Conservation (phyloP, 2,888 invertebrate genomes). For the Athripsodes cinereus region DNA sequence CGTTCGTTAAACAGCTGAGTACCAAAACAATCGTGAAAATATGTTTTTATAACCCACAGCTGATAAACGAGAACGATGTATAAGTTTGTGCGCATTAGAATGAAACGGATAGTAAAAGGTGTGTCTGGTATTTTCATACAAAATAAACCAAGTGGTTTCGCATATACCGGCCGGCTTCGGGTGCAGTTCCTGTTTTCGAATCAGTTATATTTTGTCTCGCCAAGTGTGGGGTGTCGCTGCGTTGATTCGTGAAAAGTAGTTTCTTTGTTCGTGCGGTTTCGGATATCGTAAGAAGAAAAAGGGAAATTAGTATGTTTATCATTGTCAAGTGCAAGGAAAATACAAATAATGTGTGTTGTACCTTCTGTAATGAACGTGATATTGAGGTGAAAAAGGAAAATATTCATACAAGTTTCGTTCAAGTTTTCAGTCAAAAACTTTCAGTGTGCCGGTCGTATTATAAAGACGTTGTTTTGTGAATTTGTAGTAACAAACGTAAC, state of each 20-base stretch:
- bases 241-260: slow-evolving; percentile 30
- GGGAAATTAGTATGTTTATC: slow-evolving; percentile 20
- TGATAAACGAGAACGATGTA: slow-evolving; percentile 25
- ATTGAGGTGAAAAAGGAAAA: slow-evolving; percentile 7
- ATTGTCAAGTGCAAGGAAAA: slow-evolving; percentile 8
- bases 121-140: slow-evolving; percentile 24
- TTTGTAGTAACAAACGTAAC: background rate
- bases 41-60: slow-evolving; percentile 29
- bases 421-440: slow-evolving; percentile 22
- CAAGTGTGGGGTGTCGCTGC: slow-evolving; percentile 44
- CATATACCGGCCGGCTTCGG: slow-evolving; percentile 45
- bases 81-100: background rate
- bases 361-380: slow-evolving; percentile 5
- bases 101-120: background rate
- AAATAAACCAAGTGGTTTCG: slow-evolving; percentile 36
- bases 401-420: slow-evolving; percentile 1
- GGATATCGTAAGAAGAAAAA: slow-evolving; percentile 10
- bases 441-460: slow-evolving; percentile 18
- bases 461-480: slow-evolving; percentile 22
- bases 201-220: slow-evolving; percentile 49
- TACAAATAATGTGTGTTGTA: slow-evolving; percentile 5
- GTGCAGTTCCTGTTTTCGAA: slow-evolving; percentile 29
- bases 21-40: slow-evolving; percentile 50
- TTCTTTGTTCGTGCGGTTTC: slow-evolving; percentile 40
- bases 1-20: slow-evolving; percentile 47